Evolutionary conservation across 2,888 invertebrate species (phyloP).

Genomic region (Lasiommata megera): DNA sequence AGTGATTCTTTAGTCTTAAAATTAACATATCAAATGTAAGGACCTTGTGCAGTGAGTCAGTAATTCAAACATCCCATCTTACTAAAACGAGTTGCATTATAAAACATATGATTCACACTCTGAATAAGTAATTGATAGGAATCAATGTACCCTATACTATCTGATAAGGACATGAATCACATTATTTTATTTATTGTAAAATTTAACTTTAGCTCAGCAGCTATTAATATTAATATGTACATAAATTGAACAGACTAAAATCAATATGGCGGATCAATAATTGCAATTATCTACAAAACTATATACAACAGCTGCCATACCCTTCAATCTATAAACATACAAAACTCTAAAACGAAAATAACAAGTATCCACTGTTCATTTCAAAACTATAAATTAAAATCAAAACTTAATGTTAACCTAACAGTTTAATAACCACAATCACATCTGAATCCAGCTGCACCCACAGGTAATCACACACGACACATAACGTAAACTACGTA

Average conservation of each 20-base stretch:
- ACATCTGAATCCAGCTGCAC: constrained; percentile 43
- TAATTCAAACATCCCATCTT: constrained; percentile 16
- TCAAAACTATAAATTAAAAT: constrained; percentile 57
- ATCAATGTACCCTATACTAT: constrained; percentile 2
- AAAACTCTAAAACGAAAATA: constrained; percentile 72
- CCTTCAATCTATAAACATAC: constrained; percentile 53
- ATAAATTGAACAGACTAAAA: constrained; percentile 22
- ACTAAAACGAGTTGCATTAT: constrained; percentile 10
- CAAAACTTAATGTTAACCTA: constrained; percentile 53
- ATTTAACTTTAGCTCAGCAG: constrained; percentile 14
- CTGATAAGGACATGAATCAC: constrained; percentile 26
- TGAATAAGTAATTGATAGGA: constrained; percentile 16
- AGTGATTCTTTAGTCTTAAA: constrained; percentile 5
- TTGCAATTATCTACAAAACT: constrained; percentile 37
- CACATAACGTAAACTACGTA: constrained; percentile 42
- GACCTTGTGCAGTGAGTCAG: constrained; percentile 11
- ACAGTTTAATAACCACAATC: constrained; percentile 50
- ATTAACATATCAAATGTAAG: constrained; percentile 12
- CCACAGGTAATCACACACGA: constrained; percentile 32
- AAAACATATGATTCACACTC: constrained; percentile 20
- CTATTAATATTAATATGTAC: constrained; percentile 20
- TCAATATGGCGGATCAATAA: constrained; percentile 39
- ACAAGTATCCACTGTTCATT: constrained; percentile 53
- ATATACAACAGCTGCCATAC: constrained; percentile 40
- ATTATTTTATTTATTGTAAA: constrained; percentile 13